phyloP scores from a whole-genome alignment of 2,797 vertebrate species.

The Paguma larvata region DNA sequence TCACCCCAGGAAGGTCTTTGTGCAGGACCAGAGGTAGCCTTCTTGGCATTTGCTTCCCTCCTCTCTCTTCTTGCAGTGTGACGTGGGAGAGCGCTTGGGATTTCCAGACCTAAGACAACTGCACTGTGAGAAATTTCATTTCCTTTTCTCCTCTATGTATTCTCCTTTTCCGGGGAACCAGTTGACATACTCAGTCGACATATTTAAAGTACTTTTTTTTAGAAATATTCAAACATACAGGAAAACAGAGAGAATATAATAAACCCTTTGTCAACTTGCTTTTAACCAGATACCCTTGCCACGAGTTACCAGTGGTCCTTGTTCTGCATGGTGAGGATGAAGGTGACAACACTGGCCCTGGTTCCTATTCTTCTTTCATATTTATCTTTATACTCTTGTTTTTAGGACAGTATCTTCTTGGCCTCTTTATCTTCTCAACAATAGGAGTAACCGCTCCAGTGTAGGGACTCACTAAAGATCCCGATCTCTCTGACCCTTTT shows the following conservation, averaged over 20 bases:
- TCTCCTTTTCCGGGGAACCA: background rate
- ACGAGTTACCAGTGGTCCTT: background rate
- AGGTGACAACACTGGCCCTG: accelerated
- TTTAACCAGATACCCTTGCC: background rate
- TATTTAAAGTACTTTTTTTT: background rate
- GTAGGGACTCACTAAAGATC: background rate
- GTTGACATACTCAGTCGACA: background rate
- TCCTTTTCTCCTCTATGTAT: background rate
- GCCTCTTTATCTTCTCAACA: background rate
- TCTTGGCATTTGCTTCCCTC: background rate
- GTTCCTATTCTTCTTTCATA: background rate
- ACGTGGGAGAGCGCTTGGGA: background rate
- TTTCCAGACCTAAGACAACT: background rate
- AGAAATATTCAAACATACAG: background rate
- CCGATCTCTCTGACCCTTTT: background rate
- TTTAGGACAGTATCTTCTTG: background rate
- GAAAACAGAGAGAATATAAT: background rate
- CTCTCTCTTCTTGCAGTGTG: background rate
- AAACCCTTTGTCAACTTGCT: background rate
- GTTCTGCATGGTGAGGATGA: background rate
- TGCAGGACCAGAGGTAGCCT: background rate
- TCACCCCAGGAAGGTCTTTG: background rate
- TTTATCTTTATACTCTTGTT: background rate
- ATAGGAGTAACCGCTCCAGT: background rate
- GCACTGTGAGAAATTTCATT: accelerated